phyloP scores from a whole-genome alignment of 2,113 vertebrate species.

The Ramphastos sulfuratus region DNA sequence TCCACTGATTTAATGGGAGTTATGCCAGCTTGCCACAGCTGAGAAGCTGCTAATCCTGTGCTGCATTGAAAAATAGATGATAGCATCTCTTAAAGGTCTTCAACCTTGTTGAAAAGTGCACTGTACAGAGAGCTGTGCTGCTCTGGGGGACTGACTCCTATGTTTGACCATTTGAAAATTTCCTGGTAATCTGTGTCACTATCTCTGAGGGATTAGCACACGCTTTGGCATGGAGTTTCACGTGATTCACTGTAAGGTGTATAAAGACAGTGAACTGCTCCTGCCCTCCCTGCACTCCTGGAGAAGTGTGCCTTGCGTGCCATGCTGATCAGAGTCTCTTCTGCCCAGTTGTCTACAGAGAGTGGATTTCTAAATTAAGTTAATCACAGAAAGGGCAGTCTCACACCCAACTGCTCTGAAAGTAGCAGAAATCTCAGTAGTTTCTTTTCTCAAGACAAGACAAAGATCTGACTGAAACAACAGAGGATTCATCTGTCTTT shows the following conservation, averaged over 20 bases:
- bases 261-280: background rate
- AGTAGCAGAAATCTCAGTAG: background rate
- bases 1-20: conserved; percentile 34
- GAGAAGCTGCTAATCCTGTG: background rate
- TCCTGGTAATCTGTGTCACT: background rate
- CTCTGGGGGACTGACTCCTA: background rate
- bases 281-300: background rate
- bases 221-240: background rate
- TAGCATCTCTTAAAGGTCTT: background rate
- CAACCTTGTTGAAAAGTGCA: background rate
- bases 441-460: background rate
- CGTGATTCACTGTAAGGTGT: background rate
- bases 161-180: background rate
- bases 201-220: background rate
- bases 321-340: background rate
- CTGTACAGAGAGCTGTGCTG: background rate
- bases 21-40: conserved; percentile 1
- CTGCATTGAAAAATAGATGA: background rate
- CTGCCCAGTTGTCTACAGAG: background rate
- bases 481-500: background rate
- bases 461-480: background rate
- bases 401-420: background rate
- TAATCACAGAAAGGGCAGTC: background rate
- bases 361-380: background rate
- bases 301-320: background rate